phyloP scores from a whole-genome alignment of 2,888 invertebrate species.

The Phortica okadai region DNA sequence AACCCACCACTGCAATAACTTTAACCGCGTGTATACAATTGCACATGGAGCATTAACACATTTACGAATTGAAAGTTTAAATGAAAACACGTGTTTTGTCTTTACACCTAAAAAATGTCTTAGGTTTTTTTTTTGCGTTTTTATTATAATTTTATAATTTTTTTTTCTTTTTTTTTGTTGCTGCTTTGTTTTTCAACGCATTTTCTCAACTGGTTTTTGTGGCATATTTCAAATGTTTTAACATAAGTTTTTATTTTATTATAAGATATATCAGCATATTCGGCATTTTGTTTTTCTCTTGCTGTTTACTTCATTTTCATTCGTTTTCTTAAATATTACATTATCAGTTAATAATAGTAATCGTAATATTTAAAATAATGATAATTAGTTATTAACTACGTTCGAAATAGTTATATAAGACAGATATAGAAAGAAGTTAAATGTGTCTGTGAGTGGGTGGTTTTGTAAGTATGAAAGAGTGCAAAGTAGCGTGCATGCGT shows the following conservation, averaged over 20 bases:
- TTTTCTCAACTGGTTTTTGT: slow-evolving; percentile 33
- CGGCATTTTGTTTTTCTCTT: neutral
- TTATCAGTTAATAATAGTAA: neutral
- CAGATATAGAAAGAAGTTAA: neutral
- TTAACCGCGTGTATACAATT: no score
- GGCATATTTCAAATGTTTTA: neutral
- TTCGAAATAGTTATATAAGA: neutral
- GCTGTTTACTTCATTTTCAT: neutral
- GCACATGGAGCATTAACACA: no score
- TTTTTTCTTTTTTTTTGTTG: slow-evolving; percentile 41
- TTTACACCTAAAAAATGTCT: slow-evolving; percentile 21
- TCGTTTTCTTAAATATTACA: neutral
- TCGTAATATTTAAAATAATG: neutral
- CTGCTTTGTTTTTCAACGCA: slow-evolving; percentile 38
- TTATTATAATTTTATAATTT: slow-evolving; percentile 28
- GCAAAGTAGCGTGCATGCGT: slow-evolving; percentile 11
- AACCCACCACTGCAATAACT: no score
- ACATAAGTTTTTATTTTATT: neutral
- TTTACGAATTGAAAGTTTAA: neutral
- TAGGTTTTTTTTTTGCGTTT: slow-evolving; percentile 31
- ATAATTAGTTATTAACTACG: slow-evolving; percentile 9
- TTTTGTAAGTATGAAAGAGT: neutral
- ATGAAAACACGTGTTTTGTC: neutral
- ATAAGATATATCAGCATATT: no score
- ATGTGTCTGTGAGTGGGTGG: neutral